A percentile compares a stretch with the other conserved stretches of the same genome.
phyloP scores from a whole-genome alignment of 2,797 vertebrate genomes.

The Malurus leucopterus region DNA sequence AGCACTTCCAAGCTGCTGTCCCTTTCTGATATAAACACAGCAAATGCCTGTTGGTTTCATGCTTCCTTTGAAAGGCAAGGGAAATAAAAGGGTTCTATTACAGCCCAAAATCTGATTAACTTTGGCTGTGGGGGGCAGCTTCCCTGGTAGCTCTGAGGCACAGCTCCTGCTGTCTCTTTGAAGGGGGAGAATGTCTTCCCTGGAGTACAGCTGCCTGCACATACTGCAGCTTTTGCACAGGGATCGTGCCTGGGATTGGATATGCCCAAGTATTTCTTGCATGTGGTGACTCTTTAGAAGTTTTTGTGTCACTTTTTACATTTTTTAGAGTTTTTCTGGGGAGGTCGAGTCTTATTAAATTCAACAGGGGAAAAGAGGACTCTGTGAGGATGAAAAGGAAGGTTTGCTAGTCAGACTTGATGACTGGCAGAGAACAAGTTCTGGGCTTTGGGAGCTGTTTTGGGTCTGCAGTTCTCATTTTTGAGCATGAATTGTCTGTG shows the following conservation, averaged over 20 bases:
- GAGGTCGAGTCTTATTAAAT: rapidly evolving
- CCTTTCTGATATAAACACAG: not conserved
- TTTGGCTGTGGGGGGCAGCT: not conserved
- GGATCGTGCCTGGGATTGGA: not conserved
- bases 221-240: not conserved
- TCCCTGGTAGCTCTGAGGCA: not conserved
- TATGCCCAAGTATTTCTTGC: rapidly evolving
- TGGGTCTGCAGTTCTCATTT: not conserved
- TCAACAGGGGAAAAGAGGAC: rapidly evolving
- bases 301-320: not conserved
- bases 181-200: not conserved
- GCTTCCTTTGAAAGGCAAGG: not conserved
- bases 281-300: not conserved
- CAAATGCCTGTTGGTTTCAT: not conserved
- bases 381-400: not conserved
- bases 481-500: rapidly evolving
- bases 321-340: not conserved
- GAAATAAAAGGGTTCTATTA: not conserved
- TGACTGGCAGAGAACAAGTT: not conserved
- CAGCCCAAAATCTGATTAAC: not conserved
- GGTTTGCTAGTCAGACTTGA: not conserved
- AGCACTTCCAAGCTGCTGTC: not conserved
- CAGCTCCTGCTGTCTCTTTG: not conserved
- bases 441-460: not conserved
- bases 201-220: not conserved